These are phyloP conservation scores for Microvelia longipes DNA, from an alignment of 1,140 invertebrate species.

Conservation along the genomic window DNA sequence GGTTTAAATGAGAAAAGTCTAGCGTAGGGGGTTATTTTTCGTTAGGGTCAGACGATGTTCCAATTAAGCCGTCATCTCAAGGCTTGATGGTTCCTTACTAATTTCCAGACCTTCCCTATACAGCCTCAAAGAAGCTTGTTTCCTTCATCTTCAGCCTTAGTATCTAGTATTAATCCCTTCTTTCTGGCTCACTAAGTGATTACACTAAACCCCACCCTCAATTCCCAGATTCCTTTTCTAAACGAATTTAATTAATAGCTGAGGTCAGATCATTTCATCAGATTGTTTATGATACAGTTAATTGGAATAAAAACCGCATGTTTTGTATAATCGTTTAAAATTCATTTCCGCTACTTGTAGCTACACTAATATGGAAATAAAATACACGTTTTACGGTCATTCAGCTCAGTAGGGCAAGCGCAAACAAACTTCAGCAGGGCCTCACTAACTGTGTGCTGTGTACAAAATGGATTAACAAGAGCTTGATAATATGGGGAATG, in stretches of 20 bases:
- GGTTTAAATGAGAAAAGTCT: background rate
- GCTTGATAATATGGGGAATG: too few relatives aligned
- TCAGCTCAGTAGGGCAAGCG: too few relatives aligned
- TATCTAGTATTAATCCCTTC: background rate
- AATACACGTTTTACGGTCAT: too few relatives aligned
- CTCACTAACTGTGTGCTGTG: too few relatives aligned
- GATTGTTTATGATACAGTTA: too few relatives aligned
- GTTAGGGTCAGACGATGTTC: background rate
- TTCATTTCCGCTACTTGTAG: too few relatives aligned
- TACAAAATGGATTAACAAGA: too few relatives aligned
- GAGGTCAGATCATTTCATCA: too few relatives aligned
- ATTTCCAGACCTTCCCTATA: background rate
- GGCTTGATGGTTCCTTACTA: background rate
- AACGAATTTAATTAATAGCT: background rate
- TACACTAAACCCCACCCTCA: background rate
- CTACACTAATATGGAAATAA: too few relatives aligned
- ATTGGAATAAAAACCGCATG: too few relatives aligned
- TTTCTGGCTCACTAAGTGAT: background rate
- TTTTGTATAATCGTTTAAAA: too few relatives aligned
- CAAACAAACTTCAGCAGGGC: too few relatives aligned
- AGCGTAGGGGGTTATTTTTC: background rate
- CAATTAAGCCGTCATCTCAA: conserved; percentile 5
- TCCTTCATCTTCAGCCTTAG: background rate
- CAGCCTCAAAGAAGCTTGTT: background rate
- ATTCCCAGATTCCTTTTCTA: background rate